These are phyloP conservation scores for Hestina assimilis DNA, from an alignment of 1,140 invertebrate species.

Conservation along the genomic window DNA sequence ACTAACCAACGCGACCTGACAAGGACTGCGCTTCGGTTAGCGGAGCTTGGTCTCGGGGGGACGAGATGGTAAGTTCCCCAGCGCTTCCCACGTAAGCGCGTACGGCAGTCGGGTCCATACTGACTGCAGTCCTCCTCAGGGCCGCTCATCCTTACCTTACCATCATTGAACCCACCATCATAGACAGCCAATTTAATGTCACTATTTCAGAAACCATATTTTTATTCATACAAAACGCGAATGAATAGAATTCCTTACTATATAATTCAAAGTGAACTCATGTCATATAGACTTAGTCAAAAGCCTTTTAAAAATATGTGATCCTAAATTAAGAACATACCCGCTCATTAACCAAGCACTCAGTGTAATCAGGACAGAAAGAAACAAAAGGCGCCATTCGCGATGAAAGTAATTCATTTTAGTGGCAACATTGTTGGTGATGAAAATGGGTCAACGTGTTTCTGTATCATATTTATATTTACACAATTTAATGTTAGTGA, in stretches of 20 bases:
- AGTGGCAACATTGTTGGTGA: conserved; percentile 18
- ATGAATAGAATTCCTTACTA: neutral
- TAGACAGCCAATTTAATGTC: too few relatives aligned
- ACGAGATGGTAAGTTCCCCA: too few relatives aligned
- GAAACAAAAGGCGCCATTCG: conserved; percentile 16
- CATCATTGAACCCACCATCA: too few relatives aligned
- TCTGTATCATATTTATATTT: conserved; percentile 19
- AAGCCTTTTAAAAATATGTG: neutral
- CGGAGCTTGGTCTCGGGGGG: too few relatives aligned
- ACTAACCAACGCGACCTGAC: too few relatives aligned
- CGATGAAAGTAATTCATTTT: conserved; percentile 24
- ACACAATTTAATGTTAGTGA: conserved; percentile 8
- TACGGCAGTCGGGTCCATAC: too few relatives aligned
- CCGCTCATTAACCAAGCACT: conserved; percentile 15
- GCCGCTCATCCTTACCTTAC: too few relatives aligned
- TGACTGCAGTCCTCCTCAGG: too few relatives aligned
- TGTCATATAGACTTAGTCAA: neutral
- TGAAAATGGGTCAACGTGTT: conserved; percentile 21
- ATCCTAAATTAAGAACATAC: conserved; percentile 6
- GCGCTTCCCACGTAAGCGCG: too few relatives aligned
- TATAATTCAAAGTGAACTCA: neutral
- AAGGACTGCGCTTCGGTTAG: too few relatives aligned
- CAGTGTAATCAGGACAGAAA: conserved; percentile 11
- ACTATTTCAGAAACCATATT: neutral
- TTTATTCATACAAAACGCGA: neutral